Percentiles rank a stretch among this genome's conserved stretches.
Evolutionary conservation across 2,797 vertebrate genomes (phyloP).

Genomic region (Lutjanus campechanus): DNA sequence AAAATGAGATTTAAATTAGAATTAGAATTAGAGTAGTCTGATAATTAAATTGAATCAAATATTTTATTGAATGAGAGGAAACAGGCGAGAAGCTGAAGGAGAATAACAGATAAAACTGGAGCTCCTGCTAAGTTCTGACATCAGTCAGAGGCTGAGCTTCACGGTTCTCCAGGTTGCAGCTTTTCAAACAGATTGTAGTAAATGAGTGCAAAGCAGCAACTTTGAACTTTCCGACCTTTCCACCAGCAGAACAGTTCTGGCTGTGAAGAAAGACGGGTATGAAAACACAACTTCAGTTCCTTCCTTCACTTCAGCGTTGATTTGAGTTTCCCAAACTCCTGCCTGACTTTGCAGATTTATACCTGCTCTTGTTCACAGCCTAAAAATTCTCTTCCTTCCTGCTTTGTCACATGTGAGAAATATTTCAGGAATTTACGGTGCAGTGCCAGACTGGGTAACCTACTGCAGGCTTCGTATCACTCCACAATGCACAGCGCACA

Average conservation of each 20-base stretch:
- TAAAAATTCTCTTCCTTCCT: constrained; percentile 24
- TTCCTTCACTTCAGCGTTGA: neutral
- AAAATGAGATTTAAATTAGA: too few species aligned
- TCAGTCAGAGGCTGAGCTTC: neutral
- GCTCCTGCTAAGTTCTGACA: neutral
- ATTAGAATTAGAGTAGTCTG: too few species aligned
- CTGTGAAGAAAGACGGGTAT: constrained; percentile 5
- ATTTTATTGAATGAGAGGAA: neutral
- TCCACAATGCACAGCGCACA: neutral
- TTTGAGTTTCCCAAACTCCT: neutral
- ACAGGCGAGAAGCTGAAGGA: neutral
- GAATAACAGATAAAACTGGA: neutral
- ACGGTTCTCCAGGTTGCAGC: neutral
- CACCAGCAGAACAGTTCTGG: neutral
- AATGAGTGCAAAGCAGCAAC: neutral
- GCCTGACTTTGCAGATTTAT: constrained; percentile 15
- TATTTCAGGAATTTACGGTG: constrained; percentile 46
- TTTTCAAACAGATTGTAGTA: neutral
- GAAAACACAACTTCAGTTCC: constrained; percentile 9
- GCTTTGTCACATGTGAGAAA: constrained; percentile 24
- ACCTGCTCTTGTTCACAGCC: constrained; percentile 8
- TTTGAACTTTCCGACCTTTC: constrained; percentile 8
- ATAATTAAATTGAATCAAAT: too few species aligned
- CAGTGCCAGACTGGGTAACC: constrained; percentile 2
- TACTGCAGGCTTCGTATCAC: neutral